A percentile compares a stretch with the other conserved stretches of the same genome.
Conservation (phyloP, 1,140 invertebrate genomes). For the Drosophila teissieri region DNA sequence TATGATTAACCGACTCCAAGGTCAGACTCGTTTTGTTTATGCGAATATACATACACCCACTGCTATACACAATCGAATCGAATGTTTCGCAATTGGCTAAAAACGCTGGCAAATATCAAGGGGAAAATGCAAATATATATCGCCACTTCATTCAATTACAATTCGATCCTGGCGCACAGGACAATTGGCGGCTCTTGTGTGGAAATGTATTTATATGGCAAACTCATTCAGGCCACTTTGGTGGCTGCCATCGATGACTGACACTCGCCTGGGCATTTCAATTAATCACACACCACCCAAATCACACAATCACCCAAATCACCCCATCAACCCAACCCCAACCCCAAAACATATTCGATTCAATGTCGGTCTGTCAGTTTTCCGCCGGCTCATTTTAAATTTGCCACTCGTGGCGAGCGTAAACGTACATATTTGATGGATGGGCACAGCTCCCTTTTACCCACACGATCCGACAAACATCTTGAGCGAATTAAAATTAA, state of each 20-base stretch:
- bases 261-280: slow-evolving; percentile 57
- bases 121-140: neutral
- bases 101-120: slow-evolving; percentile 9
- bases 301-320: no score
- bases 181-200: slow-evolving; percentile 28
- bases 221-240: slow-evolving; percentile 60
- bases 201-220: slow-evolving; percentile 28
- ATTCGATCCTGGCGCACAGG: slow-evolving; percentile 48
- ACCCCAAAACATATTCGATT: slow-evolving; percentile 28
- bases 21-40: slow-evolving; percentile 32
- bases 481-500: slow-evolving; percentile 68
- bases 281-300: slow-evolving; percentile 56
- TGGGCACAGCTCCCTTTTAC: neutral
- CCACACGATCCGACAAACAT: slow-evolving; percentile 19
- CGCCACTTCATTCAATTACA: slow-evolving; percentile 63
- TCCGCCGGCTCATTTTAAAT: slow-evolving; percentile 40
- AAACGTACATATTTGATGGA: slow-evolving; percentile 58
- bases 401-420: slow-evolving; percentile 48
- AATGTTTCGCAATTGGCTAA: slow-evolving; percentile 20
- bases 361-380: slow-evolving; percentile 40
- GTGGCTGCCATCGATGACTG: slow-evolving; percentile 59
- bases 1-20: slow-evolving; percentile 55
- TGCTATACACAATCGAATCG: slow-evolving; percentile 22
- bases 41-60: slow-evolving; percentile 9
- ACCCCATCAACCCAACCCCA: no score